phyloP scores from a whole-genome alignment of 2,113 vertebrate genomes.

The Vidua macroura region DNA sequence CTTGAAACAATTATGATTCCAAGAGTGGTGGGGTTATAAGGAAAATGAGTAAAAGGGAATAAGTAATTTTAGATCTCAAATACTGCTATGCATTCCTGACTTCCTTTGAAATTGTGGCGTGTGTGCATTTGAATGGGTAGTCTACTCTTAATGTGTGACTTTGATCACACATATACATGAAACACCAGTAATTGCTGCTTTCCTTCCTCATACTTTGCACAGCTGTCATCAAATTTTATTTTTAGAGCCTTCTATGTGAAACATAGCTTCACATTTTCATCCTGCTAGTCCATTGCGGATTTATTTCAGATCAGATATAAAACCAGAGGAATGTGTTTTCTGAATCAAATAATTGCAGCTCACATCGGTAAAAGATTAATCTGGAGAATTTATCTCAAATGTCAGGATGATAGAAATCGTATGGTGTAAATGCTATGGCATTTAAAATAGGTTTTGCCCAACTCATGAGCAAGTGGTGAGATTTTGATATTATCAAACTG shows the following conservation, averaged over 20 bases:
- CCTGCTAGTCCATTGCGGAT: neutral
- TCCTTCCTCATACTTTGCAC: neutral
- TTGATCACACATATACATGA: neutral
- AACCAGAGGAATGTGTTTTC: neutral
- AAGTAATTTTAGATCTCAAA: neutral
- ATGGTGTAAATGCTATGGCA: neutral
- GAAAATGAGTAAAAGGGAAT: neutral
- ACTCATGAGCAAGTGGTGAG: neutral
- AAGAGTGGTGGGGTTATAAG: neutral
- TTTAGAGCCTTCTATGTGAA: neutral
- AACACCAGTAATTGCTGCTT: neutral
- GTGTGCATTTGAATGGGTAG: neutral
- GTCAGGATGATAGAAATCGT: constrained; percentile 11
- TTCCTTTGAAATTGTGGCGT: neutral
- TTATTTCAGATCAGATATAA: constrained; percentile 29
- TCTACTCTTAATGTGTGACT: neutral
- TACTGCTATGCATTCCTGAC: neutral
- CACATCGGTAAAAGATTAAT: neutral
- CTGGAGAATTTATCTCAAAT: neutral
- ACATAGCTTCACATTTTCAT: neutral
- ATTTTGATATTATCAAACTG: neutral
- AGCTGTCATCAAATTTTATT: neutral
- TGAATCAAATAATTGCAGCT: neutral
- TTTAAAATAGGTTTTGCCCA: neutral
- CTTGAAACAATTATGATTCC: constrained; percentile 1